These are phyloP conservation scores for Bombus impatiens DNA, from an alignment of 1,140 invertebrate species.

Conservation along the genomic window DNA sequence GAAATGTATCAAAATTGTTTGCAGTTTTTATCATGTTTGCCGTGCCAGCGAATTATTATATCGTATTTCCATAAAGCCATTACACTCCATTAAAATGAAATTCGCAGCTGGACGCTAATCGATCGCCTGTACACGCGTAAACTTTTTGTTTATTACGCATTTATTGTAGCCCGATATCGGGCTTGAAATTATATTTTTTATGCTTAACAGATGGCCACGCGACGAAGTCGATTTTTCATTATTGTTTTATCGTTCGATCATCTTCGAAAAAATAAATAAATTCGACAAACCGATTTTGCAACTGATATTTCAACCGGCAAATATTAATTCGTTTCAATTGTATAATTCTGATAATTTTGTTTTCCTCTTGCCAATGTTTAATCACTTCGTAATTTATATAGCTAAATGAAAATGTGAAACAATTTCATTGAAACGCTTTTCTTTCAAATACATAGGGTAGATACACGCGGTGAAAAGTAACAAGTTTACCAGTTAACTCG, in stretches of 20 bases:
- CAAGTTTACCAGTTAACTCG: not conserved
- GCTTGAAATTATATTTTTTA: constrained; percentile 13
- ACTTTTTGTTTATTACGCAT: constrained; percentile 41
- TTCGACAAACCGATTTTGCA: not conserved
- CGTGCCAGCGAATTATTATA: constrained; percentile 50
- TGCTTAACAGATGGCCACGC: not conserved
- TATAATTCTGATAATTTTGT: not conserved
- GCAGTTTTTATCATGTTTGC: constrained; percentile 50
- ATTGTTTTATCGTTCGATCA: not conserved
- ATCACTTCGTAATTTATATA: not conserved
- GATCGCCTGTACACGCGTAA: constrained; percentile 20
- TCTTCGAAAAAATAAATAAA: constrained; percentile 5
- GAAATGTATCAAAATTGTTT: constrained; percentile 55
- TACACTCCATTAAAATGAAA: constrained; percentile 55
- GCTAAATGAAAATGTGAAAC: not conserved
- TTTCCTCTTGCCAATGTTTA: not conserved
- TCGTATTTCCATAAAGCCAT: constrained; percentile 56
- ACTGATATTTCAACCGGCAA: not conserved
- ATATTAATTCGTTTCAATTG: not conserved
- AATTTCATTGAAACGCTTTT: not conserved
- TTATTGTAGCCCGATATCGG: not conserved
- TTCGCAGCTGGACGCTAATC: constrained; percentile 45
- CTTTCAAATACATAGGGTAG: not conserved
- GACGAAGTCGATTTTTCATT: not conserved
- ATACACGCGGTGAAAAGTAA: not conserved